Evolutionary conservation across 2,888 invertebrate species (phyloP), one percentile per base, ranked within the genome.

Genomic region (Parnassius glacialis): DNA sequence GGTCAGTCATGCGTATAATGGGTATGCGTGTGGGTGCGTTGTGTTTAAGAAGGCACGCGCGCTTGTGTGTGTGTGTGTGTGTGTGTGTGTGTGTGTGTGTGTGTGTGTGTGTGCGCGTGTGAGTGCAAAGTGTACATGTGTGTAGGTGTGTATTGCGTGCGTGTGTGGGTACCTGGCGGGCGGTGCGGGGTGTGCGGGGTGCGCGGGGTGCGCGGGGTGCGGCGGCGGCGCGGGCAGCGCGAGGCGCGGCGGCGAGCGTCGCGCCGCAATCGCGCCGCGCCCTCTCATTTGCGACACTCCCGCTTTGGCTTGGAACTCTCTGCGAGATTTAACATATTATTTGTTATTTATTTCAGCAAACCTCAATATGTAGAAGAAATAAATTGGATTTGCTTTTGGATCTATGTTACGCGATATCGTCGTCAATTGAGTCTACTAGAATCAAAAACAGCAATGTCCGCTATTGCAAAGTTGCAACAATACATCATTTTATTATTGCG

Each of bases 261-360:
- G 70, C 51, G 67, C 58, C 50, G 63, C 64, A 34, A 73, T 71
- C 48, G 56, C 62, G 3, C 48, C 63, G 44, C 59, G 65, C 12
- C 62, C 53, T 52, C 63, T 60, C 48, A 52, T 11, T 42, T 61
- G 63, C 1, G 55, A n/a, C 25, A 71, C 55, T 0, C 83, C 81
- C 1, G 83, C 75, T 16, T 82, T 84, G 59, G 74, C 67, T 45
- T 90, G 86, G 80, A 90, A 91, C 80, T 90, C 90, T 25, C 90
- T 90, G 81, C 0, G 69, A 59, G 5, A 0, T 25, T 34, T 34
- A 34, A 34, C 34, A 7, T 5, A 34, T 34, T 34, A 34, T 34
- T 34, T 34, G 5, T 34, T 34, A 20, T 2, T 20, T 20, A 20
- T 20, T 20, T 20, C 20, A 20, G 20, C 20, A 20, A 20, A 20